Evolutionary conservation across 2,797 vertebrate genomes (phyloP).

Genomic region (Bryconaethiops microstoma): DNA sequence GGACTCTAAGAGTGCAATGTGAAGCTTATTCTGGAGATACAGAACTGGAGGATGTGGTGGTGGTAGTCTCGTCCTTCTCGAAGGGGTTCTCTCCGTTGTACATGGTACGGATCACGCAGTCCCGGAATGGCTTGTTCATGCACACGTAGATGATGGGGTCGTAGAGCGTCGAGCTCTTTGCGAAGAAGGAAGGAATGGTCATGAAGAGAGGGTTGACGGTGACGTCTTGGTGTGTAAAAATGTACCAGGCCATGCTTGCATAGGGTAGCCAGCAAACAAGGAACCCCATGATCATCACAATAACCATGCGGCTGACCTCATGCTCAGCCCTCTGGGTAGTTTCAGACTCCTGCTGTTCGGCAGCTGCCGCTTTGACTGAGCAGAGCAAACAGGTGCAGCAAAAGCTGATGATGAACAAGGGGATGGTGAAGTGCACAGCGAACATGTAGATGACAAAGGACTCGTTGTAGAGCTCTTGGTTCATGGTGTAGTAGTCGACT

Average conservation of each 20-base stretch:
- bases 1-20: background rate
- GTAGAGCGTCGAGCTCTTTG: constrained; percentile 88
- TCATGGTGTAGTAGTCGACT: constrained; percentile 83
- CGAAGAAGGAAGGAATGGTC: constrained; percentile 92
- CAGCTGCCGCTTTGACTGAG: constrained; percentile 89
- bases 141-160: constrained; percentile 94
- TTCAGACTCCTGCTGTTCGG: constrained; percentile 87
- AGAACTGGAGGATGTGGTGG: constrained; percentile 86
- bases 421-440: constrained; percentile 78
- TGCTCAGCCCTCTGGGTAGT: constrained; percentile 93
- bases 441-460: constrained; percentile 91
- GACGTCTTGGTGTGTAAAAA: constrained; percentile 91
- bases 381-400: constrained; percentile 94
- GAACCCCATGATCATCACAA: constrained; percentile 90
- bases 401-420: constrained; percentile 82
- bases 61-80: constrained; percentile 79
- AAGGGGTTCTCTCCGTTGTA: constrained; percentile 93
- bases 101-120: constrained; percentile 93
- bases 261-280: constrained; percentile 93
- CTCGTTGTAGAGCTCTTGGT: constrained; percentile 83
- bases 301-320: constrained; percentile 93
- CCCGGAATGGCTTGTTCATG: constrained; percentile 97
- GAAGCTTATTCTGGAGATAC: constrained; percentile 87
- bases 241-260: constrained; percentile 84
- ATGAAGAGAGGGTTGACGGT: constrained; percentile 92